Evolutionary conservation across 2,113 vertebrate genomes (phyloP).

Genomic region (Plecturocebus donacophilus): DNA sequence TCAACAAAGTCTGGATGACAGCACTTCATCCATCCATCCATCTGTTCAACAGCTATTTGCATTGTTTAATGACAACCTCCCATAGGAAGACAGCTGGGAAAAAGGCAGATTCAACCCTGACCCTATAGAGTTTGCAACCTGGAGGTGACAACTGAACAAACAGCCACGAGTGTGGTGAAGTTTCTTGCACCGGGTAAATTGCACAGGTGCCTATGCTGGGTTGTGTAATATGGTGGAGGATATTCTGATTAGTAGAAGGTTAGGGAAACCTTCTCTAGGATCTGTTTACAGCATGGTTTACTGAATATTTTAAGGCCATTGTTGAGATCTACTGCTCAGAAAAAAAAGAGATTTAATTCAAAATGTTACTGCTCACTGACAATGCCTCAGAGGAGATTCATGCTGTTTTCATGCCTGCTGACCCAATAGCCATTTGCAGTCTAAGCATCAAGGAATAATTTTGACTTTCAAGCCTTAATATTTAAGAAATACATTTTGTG

Average conservation of each 20-base stretch:
- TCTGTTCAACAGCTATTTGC: not conserved
- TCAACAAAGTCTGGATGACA: not conserved
- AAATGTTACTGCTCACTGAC: not conserved
- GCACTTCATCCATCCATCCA: not conserved
- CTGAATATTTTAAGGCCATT: not conserved
- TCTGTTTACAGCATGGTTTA: not conserved
- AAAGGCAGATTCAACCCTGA: not conserved
- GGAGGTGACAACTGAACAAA: no score
- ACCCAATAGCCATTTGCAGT: not conserved
- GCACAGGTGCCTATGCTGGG: not conserved
- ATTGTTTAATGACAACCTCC: not conserved
- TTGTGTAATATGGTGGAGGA: rapidly evolving
- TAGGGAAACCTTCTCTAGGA: not conserved
- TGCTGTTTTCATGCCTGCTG: not conserved
- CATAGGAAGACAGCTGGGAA: not conserved
- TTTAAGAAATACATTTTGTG: not conserved
- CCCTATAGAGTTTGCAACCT: not conserved
- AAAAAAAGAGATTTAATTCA: not conserved
- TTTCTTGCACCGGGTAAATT: not conserved
- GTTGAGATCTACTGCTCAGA: not conserved
- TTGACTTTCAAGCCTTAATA: not conserved
- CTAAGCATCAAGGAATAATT: not conserved
- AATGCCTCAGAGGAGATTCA: not conserved
- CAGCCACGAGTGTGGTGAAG: not conserved
- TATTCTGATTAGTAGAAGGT: not conserved